Percentiles rank a stretch among this genome's conserved stretches.
Evolutionary conservation across 2,113 vertebrate genomes (phyloP).

Genomic region (Percina caprodes): DNA sequence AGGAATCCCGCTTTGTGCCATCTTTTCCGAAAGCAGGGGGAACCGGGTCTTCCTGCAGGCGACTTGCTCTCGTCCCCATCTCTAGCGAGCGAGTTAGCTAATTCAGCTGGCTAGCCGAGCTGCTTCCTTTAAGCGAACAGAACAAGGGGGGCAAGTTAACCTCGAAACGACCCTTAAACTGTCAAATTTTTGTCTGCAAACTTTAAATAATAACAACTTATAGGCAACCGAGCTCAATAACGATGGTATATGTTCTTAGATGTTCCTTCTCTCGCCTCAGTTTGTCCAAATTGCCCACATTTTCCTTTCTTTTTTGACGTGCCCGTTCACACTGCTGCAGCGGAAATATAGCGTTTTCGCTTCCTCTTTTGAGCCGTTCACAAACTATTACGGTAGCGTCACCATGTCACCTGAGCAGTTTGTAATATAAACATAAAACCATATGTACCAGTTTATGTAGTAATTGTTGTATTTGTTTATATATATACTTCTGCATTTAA

Average conservation of each 20-base stretch:
- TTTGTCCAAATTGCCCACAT: conserved; percentile 67
- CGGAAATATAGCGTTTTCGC: conserved; percentile 73
- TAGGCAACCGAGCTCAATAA: background rate
- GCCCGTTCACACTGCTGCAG: conserved; percentile 69
- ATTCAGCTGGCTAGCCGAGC: conserved; percentile 50
- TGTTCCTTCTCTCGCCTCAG: conserved; percentile 44
- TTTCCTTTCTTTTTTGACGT: conserved; percentile 70
- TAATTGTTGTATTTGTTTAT: background rate
- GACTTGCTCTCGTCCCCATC: conserved; percentile 86
- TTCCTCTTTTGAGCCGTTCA: conserved; percentile 57
- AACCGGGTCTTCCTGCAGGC: conserved; percentile 82
- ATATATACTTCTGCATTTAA: no score
- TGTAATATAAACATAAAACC: background rate
- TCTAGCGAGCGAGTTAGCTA: conserved; percentile 52
- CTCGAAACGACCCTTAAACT: conserved; percentile 49
- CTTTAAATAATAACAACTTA: background rate
- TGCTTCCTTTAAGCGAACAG: conserved; percentile 58
- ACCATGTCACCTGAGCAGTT: background rate
- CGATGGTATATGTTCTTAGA: fast-evolving
- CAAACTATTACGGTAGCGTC: conserved; percentile 58
- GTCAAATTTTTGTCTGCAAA: background rate
- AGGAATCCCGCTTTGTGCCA: conserved; percentile 80
- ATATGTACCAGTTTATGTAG: background rate
- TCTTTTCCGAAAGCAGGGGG: conserved; percentile 80
- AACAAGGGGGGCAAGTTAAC: conserved; percentile 38